phyloP scores from a whole-genome alignment of 2,888 invertebrate genomes.

The Rambutsinella grinnellia region DNA sequence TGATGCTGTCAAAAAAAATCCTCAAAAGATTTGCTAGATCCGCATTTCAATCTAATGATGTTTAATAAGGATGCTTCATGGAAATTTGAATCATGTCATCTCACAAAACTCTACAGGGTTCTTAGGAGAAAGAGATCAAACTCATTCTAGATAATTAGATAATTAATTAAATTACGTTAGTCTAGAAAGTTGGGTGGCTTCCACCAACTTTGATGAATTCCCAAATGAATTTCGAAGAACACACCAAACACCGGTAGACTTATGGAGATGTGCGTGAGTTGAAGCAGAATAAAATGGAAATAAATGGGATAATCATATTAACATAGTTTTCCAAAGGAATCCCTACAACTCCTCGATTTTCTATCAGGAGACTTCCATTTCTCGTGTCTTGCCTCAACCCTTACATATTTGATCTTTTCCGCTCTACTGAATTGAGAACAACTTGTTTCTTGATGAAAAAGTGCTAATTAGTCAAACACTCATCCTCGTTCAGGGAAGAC shows the following conservation, averaged over 20 bases:
- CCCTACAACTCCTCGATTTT: background rate
- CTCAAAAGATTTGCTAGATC: background rate
- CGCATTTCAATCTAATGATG: background rate
- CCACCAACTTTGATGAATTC: no score
- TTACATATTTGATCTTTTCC: background rate
- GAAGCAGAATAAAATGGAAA: background rate
- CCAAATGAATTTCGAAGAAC: no score
- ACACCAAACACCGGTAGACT: no score
- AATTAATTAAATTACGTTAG: slow-evolving; percentile 56
- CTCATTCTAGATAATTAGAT: slow-evolving; percentile 55
- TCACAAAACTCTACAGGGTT: no score
- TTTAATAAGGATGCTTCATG: no score
- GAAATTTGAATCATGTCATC: no score
- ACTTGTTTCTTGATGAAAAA: background rate
- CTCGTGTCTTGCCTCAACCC: background rate
- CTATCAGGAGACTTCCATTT: background rate
- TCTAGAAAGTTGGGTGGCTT: background rate
- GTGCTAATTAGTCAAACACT: background rate
- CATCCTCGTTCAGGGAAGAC: background rate
- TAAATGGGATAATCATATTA: background rate
- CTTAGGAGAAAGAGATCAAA: slow-evolving; percentile 17
- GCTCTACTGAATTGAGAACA: background rate
- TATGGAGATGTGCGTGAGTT: no score
- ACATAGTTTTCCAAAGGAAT: background rate
- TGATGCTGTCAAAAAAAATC: background rate